Base-by-base conservation (phyloP, 2,797 vertebrate species). In the Sebastes aleutianus region DNA sequence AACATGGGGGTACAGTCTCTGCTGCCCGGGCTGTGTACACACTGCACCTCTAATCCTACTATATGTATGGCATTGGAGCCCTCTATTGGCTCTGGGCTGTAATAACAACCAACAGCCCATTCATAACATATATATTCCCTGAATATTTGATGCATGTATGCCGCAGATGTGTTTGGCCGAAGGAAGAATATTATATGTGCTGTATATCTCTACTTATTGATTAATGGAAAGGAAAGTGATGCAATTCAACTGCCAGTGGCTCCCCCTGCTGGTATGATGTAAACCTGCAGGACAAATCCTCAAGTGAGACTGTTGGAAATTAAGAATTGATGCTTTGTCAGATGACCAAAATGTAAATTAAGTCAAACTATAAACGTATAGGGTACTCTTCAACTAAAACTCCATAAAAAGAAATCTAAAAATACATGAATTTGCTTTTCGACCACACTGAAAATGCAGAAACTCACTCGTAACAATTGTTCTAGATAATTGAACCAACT, bases 261-360 rank as follows among this genome's bases (percentile, higher is more conserved):
- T 53, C 91, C 85, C 57, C 13, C 88, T 91, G 65, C 69, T 90
- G 91, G 50, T 20, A 13, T 6, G 4, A 32, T 34, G 20, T 36
- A 26, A 29, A 61, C 2, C 18, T 64, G 58, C 79, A 80, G 14
- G 14, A 39, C 3, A 22, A 29, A n/a, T 13, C 5, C 3, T 43
- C 8, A 18, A 8, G 2, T 13, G 31, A 10, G 22, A 39, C 34
- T 3, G 6, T 4, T 36, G 22, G 12, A 27, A 24, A 22, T 57
- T 0, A 32, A 18, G 7, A 26, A 64, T 7, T 47, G 3, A 4
- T 56, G 2, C 27, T 9, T 20, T 8, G 29, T 32, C 26, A 47
- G 31, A 18, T 16, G 6, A 39, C 6, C 12, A 59, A 59, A 59
- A 59, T 29, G 13, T 16, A 63, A 43, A 14, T 24, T 2, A 13